Conservation (phyloP, 2,888 invertebrate species). For the Margaritifera margaritifera region DNA sequence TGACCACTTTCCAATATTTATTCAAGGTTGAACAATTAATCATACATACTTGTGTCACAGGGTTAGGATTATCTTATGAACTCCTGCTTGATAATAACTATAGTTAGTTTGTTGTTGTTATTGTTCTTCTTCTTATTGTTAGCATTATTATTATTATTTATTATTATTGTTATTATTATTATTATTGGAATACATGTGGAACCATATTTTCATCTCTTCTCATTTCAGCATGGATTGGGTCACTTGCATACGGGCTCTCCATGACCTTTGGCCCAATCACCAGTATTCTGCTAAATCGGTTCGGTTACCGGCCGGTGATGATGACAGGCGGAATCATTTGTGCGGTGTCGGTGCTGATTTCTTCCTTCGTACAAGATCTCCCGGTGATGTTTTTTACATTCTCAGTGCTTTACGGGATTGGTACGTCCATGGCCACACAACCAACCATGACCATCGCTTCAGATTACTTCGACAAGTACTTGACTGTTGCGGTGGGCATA, state of each 20-base stretch:
- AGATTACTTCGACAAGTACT: conserved; percentile 61
- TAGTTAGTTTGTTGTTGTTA: too few relatives aligned
- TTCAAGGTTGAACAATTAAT: too few relatives aligned
- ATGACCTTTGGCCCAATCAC: conserved; percentile 60
- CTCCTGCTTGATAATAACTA: too few relatives aligned
- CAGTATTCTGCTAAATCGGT: conserved; percentile 45
- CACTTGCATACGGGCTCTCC: conserved; percentile 57
- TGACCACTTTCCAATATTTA: too few relatives aligned
- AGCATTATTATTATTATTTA: too few relatives aligned
- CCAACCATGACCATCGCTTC: conserved; percentile 60
- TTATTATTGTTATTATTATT: too few relatives aligned
- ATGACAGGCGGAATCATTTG: conserved; percentile 54
- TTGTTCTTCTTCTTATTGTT: too few relatives aligned
- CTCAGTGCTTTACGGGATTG: conserved; percentile 60
- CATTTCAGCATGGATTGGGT: conserved; percentile 64
- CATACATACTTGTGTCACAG: too few relatives aligned
- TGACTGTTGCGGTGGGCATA: conserved; percentile 57
- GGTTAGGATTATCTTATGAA: too few relatives aligned
- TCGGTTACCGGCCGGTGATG: conserved; percentile 50
- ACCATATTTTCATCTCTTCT: conserved; percentile 1
- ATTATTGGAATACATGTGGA: conserved; percentile 2
- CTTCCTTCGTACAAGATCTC: conserved; percentile 53
- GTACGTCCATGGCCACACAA: conserved; percentile 54
- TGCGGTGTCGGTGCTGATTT: conserved; percentile 43
- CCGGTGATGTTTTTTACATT: conserved; percentile 52